These are phyloP conservation scores for Danio tinwini DNA, from an alignment of 2,797 vertebrate genomes.

Conservation along the genomic window DNA sequence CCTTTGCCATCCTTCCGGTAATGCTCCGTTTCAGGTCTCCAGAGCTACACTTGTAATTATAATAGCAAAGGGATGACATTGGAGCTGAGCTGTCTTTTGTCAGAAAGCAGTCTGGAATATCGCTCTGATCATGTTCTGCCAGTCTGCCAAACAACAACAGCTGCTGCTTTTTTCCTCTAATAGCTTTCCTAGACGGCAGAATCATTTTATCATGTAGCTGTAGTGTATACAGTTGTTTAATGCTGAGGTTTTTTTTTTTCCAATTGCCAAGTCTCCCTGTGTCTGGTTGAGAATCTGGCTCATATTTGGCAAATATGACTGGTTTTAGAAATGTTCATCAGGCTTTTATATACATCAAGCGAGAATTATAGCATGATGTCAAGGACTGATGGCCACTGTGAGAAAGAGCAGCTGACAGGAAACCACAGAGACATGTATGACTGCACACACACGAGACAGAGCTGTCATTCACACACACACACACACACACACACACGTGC, in stretches of 20 bases:
- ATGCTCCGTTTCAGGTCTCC: slow-evolving; percentile 6
- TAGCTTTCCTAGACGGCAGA: background rate
- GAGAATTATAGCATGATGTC: background rate
- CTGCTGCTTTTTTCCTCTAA: slow-evolving; percentile 14
- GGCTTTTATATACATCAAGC: background rate
- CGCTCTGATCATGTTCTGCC: slow-evolving; percentile 13
- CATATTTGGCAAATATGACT: background rate
- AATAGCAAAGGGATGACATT: slow-evolving; percentile 1
- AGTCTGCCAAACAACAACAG: slow-evolving; percentile 6
- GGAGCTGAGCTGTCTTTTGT: slow-evolving; percentile 23
- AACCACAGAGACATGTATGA: slow-evolving; percentile 45
- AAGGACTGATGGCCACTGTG: slow-evolving; percentile 19
- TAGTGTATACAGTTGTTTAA: background rate
- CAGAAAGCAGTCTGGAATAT: slow-evolving; percentile 22
- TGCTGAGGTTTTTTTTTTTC: background rate
- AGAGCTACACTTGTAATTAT: slow-evolving; percentile 43
- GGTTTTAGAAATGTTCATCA: slow-evolving; percentile 9
- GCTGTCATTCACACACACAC: slow-evolving; percentile 37
- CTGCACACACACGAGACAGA: slow-evolving; percentile 24
- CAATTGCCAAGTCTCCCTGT: background rate
- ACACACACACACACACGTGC: slow-evolving; percentile 18
- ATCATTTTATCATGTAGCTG: background rate
- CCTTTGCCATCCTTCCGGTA: background rate
- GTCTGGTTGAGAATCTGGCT: background rate
- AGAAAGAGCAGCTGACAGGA: slow-evolving; percentile 53